Evolutionary conservation across 2,888 invertebrate genomes (phyloP), one percentile per base, ranked within the genome.

Genomic region (Lasioglossum figueresi): DNA sequence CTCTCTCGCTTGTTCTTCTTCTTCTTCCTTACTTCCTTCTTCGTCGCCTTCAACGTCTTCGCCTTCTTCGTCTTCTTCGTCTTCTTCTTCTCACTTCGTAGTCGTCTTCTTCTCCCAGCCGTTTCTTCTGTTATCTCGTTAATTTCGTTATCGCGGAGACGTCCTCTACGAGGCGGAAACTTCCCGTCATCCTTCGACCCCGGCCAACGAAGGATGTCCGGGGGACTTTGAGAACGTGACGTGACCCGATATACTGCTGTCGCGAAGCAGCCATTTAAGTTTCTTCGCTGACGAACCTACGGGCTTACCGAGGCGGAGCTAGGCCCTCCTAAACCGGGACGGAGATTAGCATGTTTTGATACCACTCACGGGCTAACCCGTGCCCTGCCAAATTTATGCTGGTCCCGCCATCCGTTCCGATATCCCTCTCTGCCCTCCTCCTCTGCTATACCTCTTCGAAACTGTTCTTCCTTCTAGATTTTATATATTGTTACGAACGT

Each of bases 301-400:
- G 80, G 89, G 82, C 66, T 88, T 80, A 27, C 63, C 70, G 75
- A 75, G 70, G 72, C 34, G 70, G 76, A 77, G 80, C 74, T 68
- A 76, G 73, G 59, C 83, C 70, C 79, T 84, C 72, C 79, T 78
- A 76, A 40, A 68, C 68, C 68, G 68, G 68, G 68, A 68, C 37
- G 34, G 88, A 89, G 90, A 91, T 91, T 90, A 91, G 86, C 89
- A 89, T 89, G 89, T 88, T 91, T 88, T 87, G 86, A 86, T 86
- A 89, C 85, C 91, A 90, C 89, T 90, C 89, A 82, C 82, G 78
- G 68, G 74, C 76, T 79, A 82, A 80, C 75, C 74, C 79, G 52
- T 72, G 73, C 80, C 31, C 79, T 37, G 84, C 59, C 80, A 87
- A 91, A 91, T 91, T 90, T 88, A 91, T 90, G 88, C 86, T 80